Base-by-base conservation (phyloP, 53 echinoderm and acorn worm genomes). In the Mesocentrotus franciscanus region DNA sequence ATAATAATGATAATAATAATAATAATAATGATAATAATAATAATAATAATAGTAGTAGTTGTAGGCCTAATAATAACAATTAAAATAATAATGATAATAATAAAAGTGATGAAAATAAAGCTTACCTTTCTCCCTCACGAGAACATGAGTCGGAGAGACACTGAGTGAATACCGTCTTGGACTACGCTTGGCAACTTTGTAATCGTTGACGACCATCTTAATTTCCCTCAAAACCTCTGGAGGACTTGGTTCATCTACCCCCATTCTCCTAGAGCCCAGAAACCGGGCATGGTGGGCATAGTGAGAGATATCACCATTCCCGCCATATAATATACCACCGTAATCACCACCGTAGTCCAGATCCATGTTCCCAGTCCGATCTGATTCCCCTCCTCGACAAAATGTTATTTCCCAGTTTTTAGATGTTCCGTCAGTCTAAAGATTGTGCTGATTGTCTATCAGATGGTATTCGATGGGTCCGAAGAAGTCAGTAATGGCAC, bases 261-360 rank as follows among this genome's bases (percentile, higher is more conserved):
- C 14, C 92, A 92, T 92, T 15, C 76, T 36, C 29, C 92, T 22
- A n/a, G 92, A 92, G 6, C 68, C 92, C 11, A 92, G 29, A 57
- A 92, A 92, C 55, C n/a, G 9, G 68, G 70, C 92, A 0, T 24
- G 27, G 57, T 92, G 92, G 74, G 56, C 85, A 14, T 26, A 56
- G 57, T 13, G 2, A 27, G 8, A 58, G 13, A 0, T 8, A 22
- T 49, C 84, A 0, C 20, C 20, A 84, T 87, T 87, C 27, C 87
- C 1, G 1, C 11, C 18, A 7, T 35, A 26, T 8, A 9, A 36
- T 0, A 20, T 18, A 27, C 56, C 85, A 24, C 87, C 87, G 34
- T 58, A 56, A 42, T 83, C 18, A 49, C 13, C 78, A 12, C 85
- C 58, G 34, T 87, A 87, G 26, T 57, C 87, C 58, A n/a, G 14